Evolutionary conservation across 2,113 vertebrate species (phyloP), one percentile per base, ranked within the genome.

Genomic region (Struthio camelus): DNA sequence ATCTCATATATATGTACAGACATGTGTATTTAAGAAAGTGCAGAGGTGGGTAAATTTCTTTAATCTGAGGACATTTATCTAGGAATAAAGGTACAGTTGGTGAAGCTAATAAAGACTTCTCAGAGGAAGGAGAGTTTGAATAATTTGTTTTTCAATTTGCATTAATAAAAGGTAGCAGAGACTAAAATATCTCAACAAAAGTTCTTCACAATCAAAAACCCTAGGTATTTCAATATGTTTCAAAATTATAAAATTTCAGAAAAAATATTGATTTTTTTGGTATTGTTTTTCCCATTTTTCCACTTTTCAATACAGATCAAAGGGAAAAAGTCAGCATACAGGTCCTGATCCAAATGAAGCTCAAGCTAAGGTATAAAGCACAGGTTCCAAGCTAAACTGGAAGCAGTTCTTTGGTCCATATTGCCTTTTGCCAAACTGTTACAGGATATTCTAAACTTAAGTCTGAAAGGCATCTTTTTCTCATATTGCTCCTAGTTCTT

Each of bases 1-100:
- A 92, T 81, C 92, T 91, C 78, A 89, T 69, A 22, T 23, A 65
- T 82, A 90, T 13, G 34, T 62, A 93, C 56, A 93, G 90, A 61
- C 79, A 90, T 82, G 83, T 89, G 34, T 14, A 91, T 70, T 76
- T 81, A 73, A 92, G 87, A 77, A 90, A 81, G 24, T 36, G 51
- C 61, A 94, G 87, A 84, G 56, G 27, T n/a, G 78, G 56, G 65
- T 79, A 53, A 42, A 76, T 56, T 59, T 86, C 86, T 96, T 80
- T 86, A 87, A 93, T 93, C 66, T 93, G 54, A 91, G 46, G 71
- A 46, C 40, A 78, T 77, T 70, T 77, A 77, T 73, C 71, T 85
- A 40, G 40, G 32, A 94, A 75, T 53, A 89, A 93, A 95, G 22
- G 32, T 84, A 17, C 42, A 85, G 51, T 51, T 75, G 73, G 14